phyloP scores from a whole-genome alignment of 2,888 invertebrate genomes.

The Rhabditoides inermis region DNA sequence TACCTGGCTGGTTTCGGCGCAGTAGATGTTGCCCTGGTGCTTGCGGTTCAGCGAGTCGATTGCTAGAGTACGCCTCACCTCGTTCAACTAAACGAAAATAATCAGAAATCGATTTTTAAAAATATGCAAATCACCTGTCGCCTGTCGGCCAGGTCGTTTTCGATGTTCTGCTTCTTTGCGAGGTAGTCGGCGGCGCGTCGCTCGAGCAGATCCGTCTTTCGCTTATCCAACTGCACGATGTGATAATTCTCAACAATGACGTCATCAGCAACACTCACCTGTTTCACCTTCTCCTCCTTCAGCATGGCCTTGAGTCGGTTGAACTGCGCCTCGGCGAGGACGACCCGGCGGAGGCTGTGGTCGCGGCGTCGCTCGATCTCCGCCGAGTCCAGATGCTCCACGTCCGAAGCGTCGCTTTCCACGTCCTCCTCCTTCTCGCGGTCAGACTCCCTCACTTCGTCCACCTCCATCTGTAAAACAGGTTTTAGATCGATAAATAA shows the following conservation, averaged over 20 bases:
- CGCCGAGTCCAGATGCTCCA: not conserved
- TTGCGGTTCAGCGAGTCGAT: not conserved
- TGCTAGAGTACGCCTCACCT: not conserved
- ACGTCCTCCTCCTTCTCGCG: too few species aligned
- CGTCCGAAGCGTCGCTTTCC: too few species aligned
- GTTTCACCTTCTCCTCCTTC: not conserved
- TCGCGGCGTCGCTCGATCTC: conserved; percentile 3
- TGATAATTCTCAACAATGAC: not conserved
- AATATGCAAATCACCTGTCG: not conserved
- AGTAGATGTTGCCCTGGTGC: not conserved
- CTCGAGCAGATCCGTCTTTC: not conserved
- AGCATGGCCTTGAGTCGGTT: not conserved
- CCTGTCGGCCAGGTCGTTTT: not conserved
- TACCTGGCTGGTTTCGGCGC: not conserved
- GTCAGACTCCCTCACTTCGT: too few species aligned
- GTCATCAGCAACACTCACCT: not conserved
- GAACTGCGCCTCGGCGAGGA: conserved; percentile 1
- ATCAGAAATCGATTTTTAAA: not conserved
- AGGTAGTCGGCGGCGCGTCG: not conserved
- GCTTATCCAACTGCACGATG: not conserved
- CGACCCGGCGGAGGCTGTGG: not conserved
- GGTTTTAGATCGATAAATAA: too few species aligned
- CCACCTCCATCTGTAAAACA: too few species aligned
- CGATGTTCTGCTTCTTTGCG: not conserved
- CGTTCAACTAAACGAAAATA: too few species aligned